phyloP scores from a whole-genome alignment of 2,113 vertebrate species.

The Turdus rufiventris region DNA sequence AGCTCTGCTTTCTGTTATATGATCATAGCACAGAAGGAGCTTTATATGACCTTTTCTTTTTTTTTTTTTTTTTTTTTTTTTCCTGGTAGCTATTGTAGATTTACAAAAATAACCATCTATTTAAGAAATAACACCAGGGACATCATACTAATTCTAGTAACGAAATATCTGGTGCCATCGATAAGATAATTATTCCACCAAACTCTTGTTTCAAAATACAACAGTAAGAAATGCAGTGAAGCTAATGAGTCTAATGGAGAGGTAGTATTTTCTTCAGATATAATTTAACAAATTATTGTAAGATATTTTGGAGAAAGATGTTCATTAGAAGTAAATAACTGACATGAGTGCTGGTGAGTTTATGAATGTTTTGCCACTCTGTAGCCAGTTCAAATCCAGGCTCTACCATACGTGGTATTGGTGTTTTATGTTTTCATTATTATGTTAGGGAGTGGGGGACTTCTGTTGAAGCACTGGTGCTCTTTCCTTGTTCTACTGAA shows the following conservation, averaged over 20 bases:
- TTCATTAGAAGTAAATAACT: neutral
- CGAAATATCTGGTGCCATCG: neutral
- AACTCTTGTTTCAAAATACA: neutral
- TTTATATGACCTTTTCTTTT: neutral
- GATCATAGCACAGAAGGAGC: constrained; percentile 15
- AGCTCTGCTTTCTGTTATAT: constrained; percentile 19
- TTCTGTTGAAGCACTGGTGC: neutral
- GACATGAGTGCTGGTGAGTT: neutral
- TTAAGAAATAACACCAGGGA: constrained; percentile 27
- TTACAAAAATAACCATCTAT: constrained; percentile 13
- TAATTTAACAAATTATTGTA: neutral
- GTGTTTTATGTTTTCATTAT: neutral
- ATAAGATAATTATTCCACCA: neutral
- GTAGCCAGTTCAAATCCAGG: neutral
- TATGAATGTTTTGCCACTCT: neutral
- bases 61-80: neutral
- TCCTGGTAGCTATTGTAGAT: neutral
- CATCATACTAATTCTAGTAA: constrained; percentile 27
- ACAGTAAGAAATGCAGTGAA: neutral
- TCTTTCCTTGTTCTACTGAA: neutral
- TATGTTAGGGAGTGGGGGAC: neutral
- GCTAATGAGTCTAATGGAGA: neutral
- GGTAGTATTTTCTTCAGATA: neutral
- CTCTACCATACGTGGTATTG: neutral
- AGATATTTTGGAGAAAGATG: neutral